These are phyloP conservation scores for Mimas tiliae DNA, from an alignment of 2,888 invertebrate species.

Conservation along the genomic window DNA sequence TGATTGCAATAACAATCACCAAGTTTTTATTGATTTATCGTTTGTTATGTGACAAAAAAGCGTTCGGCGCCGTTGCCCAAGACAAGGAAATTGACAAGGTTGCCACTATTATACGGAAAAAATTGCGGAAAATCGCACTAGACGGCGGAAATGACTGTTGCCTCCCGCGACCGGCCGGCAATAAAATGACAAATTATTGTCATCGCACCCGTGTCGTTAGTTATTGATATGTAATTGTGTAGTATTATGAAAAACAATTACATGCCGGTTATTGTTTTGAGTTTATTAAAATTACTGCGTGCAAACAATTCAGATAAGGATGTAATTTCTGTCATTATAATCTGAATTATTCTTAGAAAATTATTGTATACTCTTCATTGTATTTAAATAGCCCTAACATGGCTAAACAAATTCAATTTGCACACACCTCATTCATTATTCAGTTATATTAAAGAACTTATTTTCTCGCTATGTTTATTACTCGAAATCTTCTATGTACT, in stretches of 20 bases:
- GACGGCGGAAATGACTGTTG: conserved; percentile 30
- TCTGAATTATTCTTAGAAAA: too few species aligned
- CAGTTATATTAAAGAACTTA: too few species aligned
- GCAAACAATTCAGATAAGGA: too few species aligned
- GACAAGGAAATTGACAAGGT: conserved; percentile 32
- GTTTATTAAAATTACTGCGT: too few species aligned
- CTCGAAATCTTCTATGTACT: too few species aligned
- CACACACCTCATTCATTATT: too few species aligned
- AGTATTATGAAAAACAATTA: background rate
- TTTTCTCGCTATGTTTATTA: too few species aligned
- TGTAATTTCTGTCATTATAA: too few species aligned
- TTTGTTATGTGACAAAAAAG: conserved; percentile 7
- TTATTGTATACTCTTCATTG: too few species aligned
- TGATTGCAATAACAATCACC: background rate
- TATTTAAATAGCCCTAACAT: too few species aligned
- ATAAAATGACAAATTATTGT: background rate
- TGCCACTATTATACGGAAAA: conserved; percentile 36
- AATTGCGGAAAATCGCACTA: conserved; percentile 39
- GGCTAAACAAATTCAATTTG: too few species aligned
- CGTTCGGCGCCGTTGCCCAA: conserved; percentile 18
- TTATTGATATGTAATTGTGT: background rate
- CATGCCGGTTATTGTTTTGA: too few species aligned
- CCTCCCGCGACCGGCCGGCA: background rate
- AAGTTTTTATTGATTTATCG: conserved; percentile 15
- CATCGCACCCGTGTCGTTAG: background rate